A percentile compares a stretch with the other conserved stretches of the same genome.
phyloP scores from a whole-genome alignment of 2,113 vertebrate species.

The Furnarius figulus region DNA sequence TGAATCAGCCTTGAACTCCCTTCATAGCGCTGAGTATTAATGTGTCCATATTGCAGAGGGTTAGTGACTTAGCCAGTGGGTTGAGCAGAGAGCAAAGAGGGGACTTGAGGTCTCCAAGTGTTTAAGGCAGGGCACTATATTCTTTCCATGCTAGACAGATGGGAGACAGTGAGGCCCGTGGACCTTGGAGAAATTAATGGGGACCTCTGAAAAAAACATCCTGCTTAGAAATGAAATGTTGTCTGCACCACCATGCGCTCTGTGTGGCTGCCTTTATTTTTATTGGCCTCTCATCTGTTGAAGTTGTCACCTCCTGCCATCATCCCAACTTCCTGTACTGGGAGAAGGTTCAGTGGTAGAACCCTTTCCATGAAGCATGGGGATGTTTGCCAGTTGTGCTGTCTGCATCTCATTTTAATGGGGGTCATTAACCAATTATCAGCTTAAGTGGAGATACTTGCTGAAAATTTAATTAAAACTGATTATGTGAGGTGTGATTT shows the following conservation, averaged over 20 bases:
- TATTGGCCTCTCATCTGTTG: not conserved
- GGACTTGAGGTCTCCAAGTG: conserved; percentile 44
- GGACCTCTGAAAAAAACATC: conserved; percentile 34
- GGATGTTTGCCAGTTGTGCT: not conserved
- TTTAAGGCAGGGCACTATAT: conserved; percentile 55
- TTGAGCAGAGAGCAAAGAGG: conserved; percentile 46
- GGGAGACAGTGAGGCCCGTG: conserved; percentile 47
- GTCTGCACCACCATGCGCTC: not conserved
- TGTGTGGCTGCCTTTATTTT: conserved; percentile 35
- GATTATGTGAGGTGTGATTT: not conserved
- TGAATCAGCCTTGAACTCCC: conserved; percentile 63
- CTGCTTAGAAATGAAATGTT: conserved; percentile 59
- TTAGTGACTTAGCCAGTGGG: conserved; percentile 51
- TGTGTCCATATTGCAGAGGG: conserved; percentile 40
- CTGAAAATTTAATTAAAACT: not conserved
- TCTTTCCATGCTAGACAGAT: conserved; percentile 51
- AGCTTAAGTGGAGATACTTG: not conserved
- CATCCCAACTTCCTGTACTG: not conserved
- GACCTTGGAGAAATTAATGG: conserved; percentile 63
- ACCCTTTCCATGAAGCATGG: not conserved
- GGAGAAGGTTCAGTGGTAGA: not conserved
- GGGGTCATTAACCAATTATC: not conserved
- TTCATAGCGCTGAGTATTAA: conserved; percentile 48
- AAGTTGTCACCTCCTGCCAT: not conserved
- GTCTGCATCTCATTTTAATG: not conserved